A percentile compares a stretch with the other conserved stretches of the same genome.
phyloP scores from a whole-genome alignment of 30 jellyfish, hydroid and myxozoan species.

The Aurelia aurita complex sp. Pacific region DNA sequence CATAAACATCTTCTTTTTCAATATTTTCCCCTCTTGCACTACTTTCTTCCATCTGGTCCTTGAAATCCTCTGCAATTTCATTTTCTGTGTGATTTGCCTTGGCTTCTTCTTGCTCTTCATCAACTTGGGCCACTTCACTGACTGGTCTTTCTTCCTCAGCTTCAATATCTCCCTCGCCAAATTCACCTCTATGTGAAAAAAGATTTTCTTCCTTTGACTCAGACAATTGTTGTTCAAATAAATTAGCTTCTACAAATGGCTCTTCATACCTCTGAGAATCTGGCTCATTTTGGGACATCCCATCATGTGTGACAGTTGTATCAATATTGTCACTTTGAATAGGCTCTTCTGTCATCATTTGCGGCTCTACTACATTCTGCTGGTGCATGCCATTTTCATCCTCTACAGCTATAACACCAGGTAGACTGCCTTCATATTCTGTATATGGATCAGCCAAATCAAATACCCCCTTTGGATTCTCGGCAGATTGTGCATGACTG shows the following conservation, averaged over 20 bases:
- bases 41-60: conserved; percentile 5
- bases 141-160: neutral
- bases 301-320: too few species aligned
- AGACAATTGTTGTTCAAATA: too few species aligned
- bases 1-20: too few species aligned
- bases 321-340: too few species aligned
- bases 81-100: conserved; percentile 12
- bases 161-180: neutral
- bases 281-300: too few species aligned
- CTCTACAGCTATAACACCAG: conserved; percentile 10
- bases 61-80: neutral
- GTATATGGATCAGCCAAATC: conserved; percentile 8
- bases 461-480: neutral
- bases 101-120: neutral
- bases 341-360: neutral
- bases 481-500: too few species aligned
- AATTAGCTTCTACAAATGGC: too few species aligned
- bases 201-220: too few species aligned
- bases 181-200: neutral
- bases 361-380: too few species aligned
- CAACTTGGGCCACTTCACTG: neutral
- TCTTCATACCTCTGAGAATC: too few species aligned
- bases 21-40: neutral
- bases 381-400: neutral
- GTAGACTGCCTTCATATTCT: conserved; percentile 31